Evolutionary conservation across 2,888 invertebrate species (phyloP).

Genomic region (Erpobdella octoculata): DNA sequence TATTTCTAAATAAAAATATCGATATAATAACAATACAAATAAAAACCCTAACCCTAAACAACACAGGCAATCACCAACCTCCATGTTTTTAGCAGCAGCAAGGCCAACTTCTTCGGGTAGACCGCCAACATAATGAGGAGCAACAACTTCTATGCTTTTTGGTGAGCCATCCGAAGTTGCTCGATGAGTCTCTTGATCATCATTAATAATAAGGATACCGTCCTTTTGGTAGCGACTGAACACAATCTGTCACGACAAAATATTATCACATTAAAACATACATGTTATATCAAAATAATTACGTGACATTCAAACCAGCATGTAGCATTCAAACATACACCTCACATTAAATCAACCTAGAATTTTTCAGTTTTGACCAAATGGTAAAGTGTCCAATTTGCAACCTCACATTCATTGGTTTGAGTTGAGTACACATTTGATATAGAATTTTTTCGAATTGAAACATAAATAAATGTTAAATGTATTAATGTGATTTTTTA

Average conservation of each 20-base stretch:
- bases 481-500: no score
- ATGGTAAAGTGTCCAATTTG: no score
- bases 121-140: slow-evolving; percentile 75
- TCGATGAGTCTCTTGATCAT: slow-evolving; percentile 52
- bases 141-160: slow-evolving; percentile 57
- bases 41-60: not conserved
- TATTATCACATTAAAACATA: not conserved
- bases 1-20: not conserved
- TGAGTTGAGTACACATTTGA: no score
- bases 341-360: not conserved
- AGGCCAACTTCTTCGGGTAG: slow-evolving; percentile 56
- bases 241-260: slow-evolving; percentile 55
- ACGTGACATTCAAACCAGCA: not conserved
- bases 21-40: not conserved
- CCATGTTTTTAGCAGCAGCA: slow-evolving; percentile 49
- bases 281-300: not conserved
- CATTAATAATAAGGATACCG: slow-evolving; percentile 64
- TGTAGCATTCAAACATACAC: not conserved
- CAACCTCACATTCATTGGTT: no score
- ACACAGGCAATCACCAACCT: slow-evolving; percentile 41
- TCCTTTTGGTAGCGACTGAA: slow-evolving; percentile 60
- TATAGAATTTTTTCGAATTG: no score
- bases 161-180: slow-evolving; percentile 57
- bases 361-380: no score
- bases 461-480: no score